phyloP scores from a whole-genome alignment of 2,797 vertebrate species.

The Gorsachius magnificus region DNA sequence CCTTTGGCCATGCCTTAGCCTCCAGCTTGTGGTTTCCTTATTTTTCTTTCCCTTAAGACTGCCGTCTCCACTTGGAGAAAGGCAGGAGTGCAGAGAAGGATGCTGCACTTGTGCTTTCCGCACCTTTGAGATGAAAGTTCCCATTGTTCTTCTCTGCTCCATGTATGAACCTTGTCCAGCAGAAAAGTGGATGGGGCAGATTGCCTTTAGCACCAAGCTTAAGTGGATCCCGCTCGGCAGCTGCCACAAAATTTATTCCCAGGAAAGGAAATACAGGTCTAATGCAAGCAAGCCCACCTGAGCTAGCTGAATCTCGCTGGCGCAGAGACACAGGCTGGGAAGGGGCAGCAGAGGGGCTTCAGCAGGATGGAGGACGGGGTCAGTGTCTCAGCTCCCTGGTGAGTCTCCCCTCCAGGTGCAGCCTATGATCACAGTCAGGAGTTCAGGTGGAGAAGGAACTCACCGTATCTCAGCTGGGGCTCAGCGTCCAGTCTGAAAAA shows the following conservation, averaged over 20 bases:
- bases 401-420: background rate
- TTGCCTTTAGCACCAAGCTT: background rate
- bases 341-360: background rate
- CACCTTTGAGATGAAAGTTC: background rate
- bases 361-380: background rate
- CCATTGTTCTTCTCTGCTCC: background rate
- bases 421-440: rapidly evolving
- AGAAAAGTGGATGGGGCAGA: background rate
- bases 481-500: background rate
- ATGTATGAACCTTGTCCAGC: rapidly evolving
- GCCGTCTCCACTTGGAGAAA: background rate
- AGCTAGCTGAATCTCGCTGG: background rate
- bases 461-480: background rate
- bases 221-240: background rate
- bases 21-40: conserved; percentile 47
- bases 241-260: background rate
- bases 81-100: background rate
- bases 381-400: rapidly evolving
- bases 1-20: background rate
- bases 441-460: background rate
- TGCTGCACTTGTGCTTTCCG: background rate
- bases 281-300: background rate
- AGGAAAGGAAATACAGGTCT: background rate
- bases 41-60: conserved; percentile 20
- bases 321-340: background rate